Percentiles rank a stretch among this genome's conserved stretches.
Conservation (phyloP, 2,113 vertebrate genomes). For the Heterotis niloticus region DNA sequence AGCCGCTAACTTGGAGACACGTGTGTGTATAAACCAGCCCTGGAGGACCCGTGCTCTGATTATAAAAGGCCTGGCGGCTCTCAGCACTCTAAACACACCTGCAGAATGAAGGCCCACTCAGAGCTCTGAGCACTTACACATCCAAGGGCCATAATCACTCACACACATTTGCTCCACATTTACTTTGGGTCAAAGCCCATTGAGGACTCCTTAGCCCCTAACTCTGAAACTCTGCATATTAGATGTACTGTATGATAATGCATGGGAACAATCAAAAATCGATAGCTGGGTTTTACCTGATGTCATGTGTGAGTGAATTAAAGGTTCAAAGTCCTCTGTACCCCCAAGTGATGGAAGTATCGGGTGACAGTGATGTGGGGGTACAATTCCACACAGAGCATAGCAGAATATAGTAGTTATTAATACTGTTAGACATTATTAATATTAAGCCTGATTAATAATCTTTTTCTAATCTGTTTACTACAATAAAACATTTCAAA, state of each 20-base stretch:
- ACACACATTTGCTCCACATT: background rate
- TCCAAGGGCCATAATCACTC: background rate
- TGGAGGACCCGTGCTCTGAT: background rate
- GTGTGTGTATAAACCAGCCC: background rate
- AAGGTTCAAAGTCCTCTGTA: background rate
- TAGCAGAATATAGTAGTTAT: too few relatives aligned
- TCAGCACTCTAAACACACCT: constrained; percentile 12
- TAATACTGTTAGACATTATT: too few relatives aligned
- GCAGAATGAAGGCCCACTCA: background rate
- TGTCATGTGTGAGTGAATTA: background rate
- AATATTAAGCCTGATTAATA: too few relatives aligned
- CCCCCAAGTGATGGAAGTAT: background rate
- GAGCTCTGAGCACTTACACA: constrained; percentile 19
- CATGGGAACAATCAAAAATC: background rate
- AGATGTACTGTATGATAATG: background rate
- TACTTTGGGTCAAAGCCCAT: background rate
- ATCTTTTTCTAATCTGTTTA: too few relatives aligned
- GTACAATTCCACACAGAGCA: background rate
- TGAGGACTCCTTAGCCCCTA: background rate
- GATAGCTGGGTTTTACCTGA: background rate
- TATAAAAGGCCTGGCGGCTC: background rate
- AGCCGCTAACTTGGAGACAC: background rate
- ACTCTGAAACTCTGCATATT: background rate
- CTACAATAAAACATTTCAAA: too few relatives aligned
- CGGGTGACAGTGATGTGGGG: background rate